Evolutionary conservation across 2,888 invertebrate species (phyloP).

Genomic region (Trissolcus brochymenae): DNA sequence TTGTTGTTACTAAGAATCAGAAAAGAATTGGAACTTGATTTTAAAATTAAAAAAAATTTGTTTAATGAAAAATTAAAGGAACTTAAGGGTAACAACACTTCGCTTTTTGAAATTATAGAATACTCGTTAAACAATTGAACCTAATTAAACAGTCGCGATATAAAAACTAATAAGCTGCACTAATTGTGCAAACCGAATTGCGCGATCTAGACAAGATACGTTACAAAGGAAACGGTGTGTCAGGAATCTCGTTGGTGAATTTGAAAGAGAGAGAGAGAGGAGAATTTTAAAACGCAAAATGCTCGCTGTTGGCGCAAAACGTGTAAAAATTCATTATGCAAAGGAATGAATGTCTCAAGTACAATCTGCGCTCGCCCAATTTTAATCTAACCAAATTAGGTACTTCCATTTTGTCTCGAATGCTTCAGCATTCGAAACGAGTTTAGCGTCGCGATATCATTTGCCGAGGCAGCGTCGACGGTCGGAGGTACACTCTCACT

Average conservation of each 20-base stretch:
- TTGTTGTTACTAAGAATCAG: too few relatives aligned
- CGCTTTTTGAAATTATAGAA: constrained; percentile 11
- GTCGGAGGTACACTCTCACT: constrained; percentile 57
- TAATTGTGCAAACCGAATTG: constrained; percentile 35
- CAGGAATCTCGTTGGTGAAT: constrained; percentile 5
- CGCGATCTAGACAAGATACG: constrained; percentile 27
- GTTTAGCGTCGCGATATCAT: constrained; percentile 73
- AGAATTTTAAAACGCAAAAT: constrained; percentile 9
- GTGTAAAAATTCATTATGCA: constrained; percentile 54
- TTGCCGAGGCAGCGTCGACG: constrained; percentile 61
- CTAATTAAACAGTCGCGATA: constrained; percentile 8
- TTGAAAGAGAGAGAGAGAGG: constrained; percentile 5
- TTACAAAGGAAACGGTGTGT: constrained; percentile 29
- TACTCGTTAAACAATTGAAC: constrained; percentile 14
- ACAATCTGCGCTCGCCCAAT: constrained; percentile 63
- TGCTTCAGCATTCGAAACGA: constrained; percentile 71
- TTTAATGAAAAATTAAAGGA: too few relatives aligned
- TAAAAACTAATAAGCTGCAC: constrained; percentile 22
- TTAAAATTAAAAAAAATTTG: too few relatives aligned
- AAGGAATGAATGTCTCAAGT: constrained; percentile 35
- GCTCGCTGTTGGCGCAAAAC: constrained; percentile 8
- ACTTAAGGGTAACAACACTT: constrained; percentile 11
- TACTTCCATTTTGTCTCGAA: constrained; percentile 71
- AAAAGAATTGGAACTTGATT: too few relatives aligned
- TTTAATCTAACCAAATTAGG: constrained; percentile 68